Evolutionary conservation across 2,113 vertebrate species (phyloP), one percentile per base, ranked within the genome.

Genomic region (Grallaria varia): DNA sequence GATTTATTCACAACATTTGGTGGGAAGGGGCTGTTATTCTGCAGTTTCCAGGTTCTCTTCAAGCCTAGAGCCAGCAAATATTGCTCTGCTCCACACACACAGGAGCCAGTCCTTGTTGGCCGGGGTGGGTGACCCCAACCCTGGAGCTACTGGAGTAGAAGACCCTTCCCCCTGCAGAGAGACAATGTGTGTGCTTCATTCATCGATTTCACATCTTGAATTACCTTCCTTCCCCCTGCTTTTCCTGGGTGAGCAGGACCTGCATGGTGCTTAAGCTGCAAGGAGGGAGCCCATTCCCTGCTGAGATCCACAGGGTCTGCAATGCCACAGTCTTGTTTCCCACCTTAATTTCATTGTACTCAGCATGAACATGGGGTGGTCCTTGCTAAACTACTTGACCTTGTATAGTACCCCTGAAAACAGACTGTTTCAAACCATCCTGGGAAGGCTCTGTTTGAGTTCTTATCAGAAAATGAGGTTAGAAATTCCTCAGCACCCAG

Each of bases 401-500:
- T 96, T 85, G 71, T 67, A 42, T 3, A n/a, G 75, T 12, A n/a
- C 24, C 87, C 82, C 21, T 14, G 30, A 33, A 91, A 83, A 79
- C 28, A 60, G 45, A 24, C 39, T 53, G 27, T 55, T 67, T 74
- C 53, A 49, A 90, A 71, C 45, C 72, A 63, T 60, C 31, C 75
- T 27, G 47, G 30, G 68, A n/a, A 77, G 50, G 39, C 27, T 85
- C 84, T 90, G 74, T 37, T 45, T 78, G 62, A 40, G 37, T 23
- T 69, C 52, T 94, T 93, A 96, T 94, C 93, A 93, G 83, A 90
- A 94, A 93, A 96, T 68, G 59, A 93, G 73, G 64, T 80, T 90
- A 67, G 60, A 89, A 93, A 96, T 94, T 95, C 92, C 64, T 94
- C 85, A 71, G 87, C 78, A 83, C 50, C 63, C 71, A 52, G 79